Conservation (phyloP, 2,113 vertebrate species). For the Orthonyx spaldingii region DNA sequence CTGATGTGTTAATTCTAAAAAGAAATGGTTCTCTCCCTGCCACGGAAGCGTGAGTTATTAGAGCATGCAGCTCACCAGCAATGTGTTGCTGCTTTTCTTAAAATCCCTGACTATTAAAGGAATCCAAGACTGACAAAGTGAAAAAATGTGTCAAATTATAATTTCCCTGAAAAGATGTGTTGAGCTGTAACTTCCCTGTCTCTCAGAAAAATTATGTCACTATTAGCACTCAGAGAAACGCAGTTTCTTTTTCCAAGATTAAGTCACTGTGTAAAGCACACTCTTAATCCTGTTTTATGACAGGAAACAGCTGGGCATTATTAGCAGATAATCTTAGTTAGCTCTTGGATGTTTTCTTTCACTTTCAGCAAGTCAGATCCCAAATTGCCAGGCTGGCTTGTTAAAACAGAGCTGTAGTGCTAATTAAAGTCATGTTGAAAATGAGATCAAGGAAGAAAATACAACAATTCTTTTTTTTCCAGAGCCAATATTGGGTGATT, state of each 20-base stretch:
- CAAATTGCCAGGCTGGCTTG: neutral
- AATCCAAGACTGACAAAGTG: neutral
- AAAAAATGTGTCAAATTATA: neutral
- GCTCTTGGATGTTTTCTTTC: slow-evolving; percentile 8
- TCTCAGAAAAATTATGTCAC: neutral
- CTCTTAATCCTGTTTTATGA: neutral
- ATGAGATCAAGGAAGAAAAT: neutral
- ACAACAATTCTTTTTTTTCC: neutral
- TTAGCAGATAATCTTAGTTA: neutral
- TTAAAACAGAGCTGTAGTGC: neutral
- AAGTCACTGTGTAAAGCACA: neutral
- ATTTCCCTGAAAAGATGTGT: neutral
- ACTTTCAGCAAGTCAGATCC: neutral
- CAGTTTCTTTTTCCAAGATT: neutral
- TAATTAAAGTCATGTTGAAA: neutral
- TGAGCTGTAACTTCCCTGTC: neutral
- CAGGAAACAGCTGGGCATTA: neutral
- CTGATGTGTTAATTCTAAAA: neutral
- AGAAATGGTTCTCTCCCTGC: neutral
- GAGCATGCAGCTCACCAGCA: neutral
- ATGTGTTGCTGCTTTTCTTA: neutral
- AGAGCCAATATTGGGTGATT: neutral
- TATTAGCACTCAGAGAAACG: neutral
- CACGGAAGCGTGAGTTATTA: neutral
- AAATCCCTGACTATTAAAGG: neutral